Percentiles rank a stretch among this genome's conserved stretches.
phyloP scores from a whole-genome alignment of 1,140 invertebrate genomes.

The Cotesia chilonis region DNA sequence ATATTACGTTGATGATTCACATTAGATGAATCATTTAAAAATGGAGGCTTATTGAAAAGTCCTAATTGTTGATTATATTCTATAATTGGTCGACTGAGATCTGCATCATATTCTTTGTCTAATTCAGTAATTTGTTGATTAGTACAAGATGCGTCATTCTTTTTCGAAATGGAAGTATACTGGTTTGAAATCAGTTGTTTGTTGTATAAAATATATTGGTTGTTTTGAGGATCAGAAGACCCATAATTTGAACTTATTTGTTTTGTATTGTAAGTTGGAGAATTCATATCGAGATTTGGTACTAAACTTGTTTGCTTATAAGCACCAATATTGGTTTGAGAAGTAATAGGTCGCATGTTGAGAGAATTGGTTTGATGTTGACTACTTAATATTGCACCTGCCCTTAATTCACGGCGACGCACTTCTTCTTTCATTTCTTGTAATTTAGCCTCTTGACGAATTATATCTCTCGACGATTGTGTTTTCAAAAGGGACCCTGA shows the following conservation, averaged over 20 bases:
- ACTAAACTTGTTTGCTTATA: constrained; percentile 53
- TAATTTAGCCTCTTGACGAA: constrained; percentile 79
- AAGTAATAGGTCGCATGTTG: constrained; percentile 51
- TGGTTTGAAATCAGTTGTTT: constrained; percentile 46
- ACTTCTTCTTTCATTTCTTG: constrained; percentile 86
- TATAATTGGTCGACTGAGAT: constrained; percentile 45
- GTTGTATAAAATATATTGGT: constrained; percentile 44
- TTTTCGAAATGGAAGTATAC: constrained; percentile 46
- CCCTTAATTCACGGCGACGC: constrained; percentile 73
- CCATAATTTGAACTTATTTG: constrained; percentile 48
- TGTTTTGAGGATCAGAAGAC: constrained; percentile 53
- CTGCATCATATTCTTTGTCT: constrained; percentile 38
- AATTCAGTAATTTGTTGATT: constrained; percentile 29
- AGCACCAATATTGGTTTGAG: constrained; percentile 48
- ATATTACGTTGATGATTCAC: constrained; percentile 49
- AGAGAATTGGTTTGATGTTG: constrained; percentile 59
- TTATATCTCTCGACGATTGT: constrained; percentile 69
- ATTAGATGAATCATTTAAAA: constrained; percentile 49
- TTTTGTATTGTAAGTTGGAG: constrained; percentile 50
- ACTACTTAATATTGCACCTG: constrained; percentile 48
- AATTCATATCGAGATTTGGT: constrained; percentile 55
- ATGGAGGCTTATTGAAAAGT: constrained; percentile 49
- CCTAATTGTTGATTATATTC: constrained; percentile 53
- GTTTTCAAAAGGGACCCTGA: constrained; percentile 59
- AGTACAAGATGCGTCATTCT: constrained; percentile 39